These are phyloP conservation scores for Pseudococcus jackbeardsleyi DNA, from an alignment of 2,888 invertebrate genomes.

Conservation along the genomic window DNA sequence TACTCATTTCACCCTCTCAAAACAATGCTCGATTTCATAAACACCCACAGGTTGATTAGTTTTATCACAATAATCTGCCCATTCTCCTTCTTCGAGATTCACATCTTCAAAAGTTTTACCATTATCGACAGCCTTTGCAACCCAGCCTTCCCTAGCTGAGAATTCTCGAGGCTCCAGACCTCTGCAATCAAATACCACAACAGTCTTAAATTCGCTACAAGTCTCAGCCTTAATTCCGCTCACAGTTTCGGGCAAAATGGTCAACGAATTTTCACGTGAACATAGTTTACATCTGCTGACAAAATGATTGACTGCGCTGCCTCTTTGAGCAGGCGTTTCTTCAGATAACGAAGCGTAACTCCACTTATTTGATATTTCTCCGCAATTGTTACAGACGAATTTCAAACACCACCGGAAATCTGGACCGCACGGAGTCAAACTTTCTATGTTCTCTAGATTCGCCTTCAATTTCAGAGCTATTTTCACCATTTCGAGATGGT, in stretches of 20 bases:
- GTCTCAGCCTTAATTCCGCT: slow-evolving; percentile 54
- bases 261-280: slow-evolving; percentile 59
- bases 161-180: slow-evolving; percentile 60
- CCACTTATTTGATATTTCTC: slow-evolving; percentile 64
- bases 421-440: slow-evolving; percentile 20
- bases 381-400: slow-evolving; percentile 64
- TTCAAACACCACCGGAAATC: slow-evolving; percentile 65
- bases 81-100: slow-evolving; percentile 63
- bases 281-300: slow-evolving; percentile 64
- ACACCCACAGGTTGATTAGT: slow-evolving; percentile 63
- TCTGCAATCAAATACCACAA: slow-evolving; percentile 63
- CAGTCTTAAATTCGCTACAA: slow-evolving; percentile 61
- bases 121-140: slow-evolving; percentile 57
- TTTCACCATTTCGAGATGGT: slow-evolving; percentile 29
- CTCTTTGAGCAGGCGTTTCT: slow-evolving; percentile 58
- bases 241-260: slow-evolving; percentile 61
- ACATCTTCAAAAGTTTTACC: slow-evolving; percentile 62
- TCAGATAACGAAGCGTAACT: slow-evolving; percentile 26
- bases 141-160: slow-evolving; percentile 64
- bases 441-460: slow-evolving; percentile 64
- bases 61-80: slow-evolving; percentile 65
- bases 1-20: slow-evolving; percentile 57
- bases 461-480: slow-evolving; percentile 62
- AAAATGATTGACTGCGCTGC: slow-evolving; percentile 61
- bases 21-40: slow-evolving; percentile 61